These are phyloP conservation scores for Andrena camellia DNA, from an alignment of 2,888 invertebrate genomes.

Conservation along the genomic window DNA sequence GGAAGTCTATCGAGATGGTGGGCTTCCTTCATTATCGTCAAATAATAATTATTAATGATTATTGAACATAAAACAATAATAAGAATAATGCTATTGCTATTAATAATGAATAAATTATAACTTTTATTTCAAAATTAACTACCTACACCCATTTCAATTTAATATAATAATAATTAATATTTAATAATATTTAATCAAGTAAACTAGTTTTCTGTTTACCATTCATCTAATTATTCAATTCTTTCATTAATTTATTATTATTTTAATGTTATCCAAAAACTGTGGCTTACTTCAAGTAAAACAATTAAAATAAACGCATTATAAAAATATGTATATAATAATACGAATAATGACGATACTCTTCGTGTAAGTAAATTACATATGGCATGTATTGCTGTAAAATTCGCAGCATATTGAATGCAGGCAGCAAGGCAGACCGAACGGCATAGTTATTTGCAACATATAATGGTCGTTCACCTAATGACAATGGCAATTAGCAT, in stretches of 20 bases:
- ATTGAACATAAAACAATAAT: background rate
- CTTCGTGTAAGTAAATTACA: slow-evolving; percentile 16
- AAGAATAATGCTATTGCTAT: too few species aligned
- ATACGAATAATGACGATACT: slow-evolving; percentile 23
- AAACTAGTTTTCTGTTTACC: too few species aligned
- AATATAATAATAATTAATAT: too few species aligned
- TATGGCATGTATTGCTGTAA: background rate
- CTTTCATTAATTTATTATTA: too few species aligned
- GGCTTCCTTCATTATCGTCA: background rate
- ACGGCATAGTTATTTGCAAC: slow-evolving; percentile 37
- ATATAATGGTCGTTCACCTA: slow-evolving; percentile 59
- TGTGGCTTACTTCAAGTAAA: background rate
- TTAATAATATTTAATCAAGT: too few species aligned
- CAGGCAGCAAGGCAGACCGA: slow-evolving; percentile 35
- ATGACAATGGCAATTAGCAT: slow-evolving; percentile 66
- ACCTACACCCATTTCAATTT: too few species aligned
- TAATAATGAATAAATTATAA: too few species aligned
- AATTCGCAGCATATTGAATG: slow-evolving; percentile 14
- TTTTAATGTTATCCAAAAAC: too few species aligned
- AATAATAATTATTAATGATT: background rate
- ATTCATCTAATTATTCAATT: too few species aligned
- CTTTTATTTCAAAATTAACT: too few species aligned
- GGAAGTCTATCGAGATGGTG: background rate
- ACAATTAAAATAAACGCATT: slow-evolving; percentile 25
- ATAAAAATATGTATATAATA: background rate